phyloP scores from a whole-genome alignment of 1,140 invertebrate species.

The Drosophila miranda region DNA sequence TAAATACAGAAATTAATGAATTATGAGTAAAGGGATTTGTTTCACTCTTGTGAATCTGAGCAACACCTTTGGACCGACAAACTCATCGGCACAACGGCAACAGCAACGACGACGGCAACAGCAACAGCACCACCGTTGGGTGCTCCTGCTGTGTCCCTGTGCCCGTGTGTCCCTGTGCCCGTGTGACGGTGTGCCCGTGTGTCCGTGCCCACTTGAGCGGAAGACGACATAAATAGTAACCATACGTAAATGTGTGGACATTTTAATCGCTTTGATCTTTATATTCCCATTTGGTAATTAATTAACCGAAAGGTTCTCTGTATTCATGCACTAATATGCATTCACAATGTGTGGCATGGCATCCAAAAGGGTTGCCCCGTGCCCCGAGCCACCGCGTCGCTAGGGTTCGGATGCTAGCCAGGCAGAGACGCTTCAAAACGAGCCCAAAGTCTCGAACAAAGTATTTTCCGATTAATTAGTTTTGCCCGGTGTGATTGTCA shows the following conservation, averaged over 20 bases:
- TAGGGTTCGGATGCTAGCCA: too few relatives aligned
- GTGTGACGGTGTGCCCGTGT: conserved; percentile 2
- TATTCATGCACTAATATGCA: conserved; percentile 50
- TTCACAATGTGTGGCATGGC: conserved; percentile 26
- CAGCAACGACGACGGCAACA: not conserved
- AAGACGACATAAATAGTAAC: conserved; percentile 68
- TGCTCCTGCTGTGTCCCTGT: conserved; percentile 9
- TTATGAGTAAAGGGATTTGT: conserved; percentile 75
- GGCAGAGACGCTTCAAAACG: too few relatives aligned
- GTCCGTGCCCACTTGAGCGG: conserved; percentile 60
- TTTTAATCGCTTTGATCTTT: conserved; percentile 69
- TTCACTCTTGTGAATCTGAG: conserved; percentile 63
- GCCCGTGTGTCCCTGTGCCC: not conserved
- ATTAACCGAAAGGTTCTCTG: conserved; percentile 66
- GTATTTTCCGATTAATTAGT: conserved; percentile 56
- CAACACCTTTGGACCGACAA: conserved; percentile 38
- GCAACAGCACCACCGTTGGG: conserved; percentile 3
- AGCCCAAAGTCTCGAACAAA: too few relatives aligned
- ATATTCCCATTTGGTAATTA: conserved; percentile 66
- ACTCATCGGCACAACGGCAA: conserved; percentile 3
- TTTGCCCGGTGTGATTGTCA: conserved; percentile 12
- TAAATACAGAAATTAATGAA: conserved; percentile 79
- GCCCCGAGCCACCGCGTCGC: not conserved
- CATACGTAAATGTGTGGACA: conserved; percentile 41
- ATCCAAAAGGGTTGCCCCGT: conserved; percentile 13